Evolutionary conservation across 2,888 invertebrate genomes (phyloP).

Genomic region (Octonoba sinensis): DNA sequence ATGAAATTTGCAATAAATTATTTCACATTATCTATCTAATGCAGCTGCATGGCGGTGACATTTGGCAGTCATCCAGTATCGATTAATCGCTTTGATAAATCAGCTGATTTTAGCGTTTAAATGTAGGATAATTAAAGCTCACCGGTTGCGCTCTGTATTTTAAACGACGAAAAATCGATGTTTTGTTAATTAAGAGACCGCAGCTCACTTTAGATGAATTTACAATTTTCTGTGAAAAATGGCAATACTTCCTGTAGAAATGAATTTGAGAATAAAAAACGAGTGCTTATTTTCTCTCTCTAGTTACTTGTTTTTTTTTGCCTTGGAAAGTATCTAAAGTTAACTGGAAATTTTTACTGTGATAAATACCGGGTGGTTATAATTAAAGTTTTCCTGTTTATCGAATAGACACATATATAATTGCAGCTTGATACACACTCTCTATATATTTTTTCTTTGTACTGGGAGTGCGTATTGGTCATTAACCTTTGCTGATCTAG

Average conservation of each 20-base stretch:
- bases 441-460: too few species aligned
- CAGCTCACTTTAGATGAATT: not conserved
- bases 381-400: too few species aligned
- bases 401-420: too few species aligned
- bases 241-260: not conserved
- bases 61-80: slow-evolving; percentile 47
- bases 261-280: not conserved
- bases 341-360: too few species aligned
- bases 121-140: slow-evolving; percentile 38
- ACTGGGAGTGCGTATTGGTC: too few species aligned
- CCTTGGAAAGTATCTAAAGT: too few species aligned
- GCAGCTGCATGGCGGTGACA: not conserved
- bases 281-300: not conserved
- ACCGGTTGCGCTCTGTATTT: slow-evolving; percentile 31
- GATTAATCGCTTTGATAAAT: slow-evolving; percentile 56
- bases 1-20: not conserved
- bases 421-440: too few species aligned
- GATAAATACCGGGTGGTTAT: too few species aligned
- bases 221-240: not conserved
- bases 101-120: slow-evolving; percentile 33
- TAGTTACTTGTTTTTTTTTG: too few species aligned
- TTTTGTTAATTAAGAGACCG: slow-evolving; percentile 28
- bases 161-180: slow-evolving; percentile 23
- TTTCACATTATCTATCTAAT: not conserved
- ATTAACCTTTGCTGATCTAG: too few species aligned